phyloP scores from a whole-genome alignment of 2,888 invertebrate species.

The Isoperla grammatica region DNA sequence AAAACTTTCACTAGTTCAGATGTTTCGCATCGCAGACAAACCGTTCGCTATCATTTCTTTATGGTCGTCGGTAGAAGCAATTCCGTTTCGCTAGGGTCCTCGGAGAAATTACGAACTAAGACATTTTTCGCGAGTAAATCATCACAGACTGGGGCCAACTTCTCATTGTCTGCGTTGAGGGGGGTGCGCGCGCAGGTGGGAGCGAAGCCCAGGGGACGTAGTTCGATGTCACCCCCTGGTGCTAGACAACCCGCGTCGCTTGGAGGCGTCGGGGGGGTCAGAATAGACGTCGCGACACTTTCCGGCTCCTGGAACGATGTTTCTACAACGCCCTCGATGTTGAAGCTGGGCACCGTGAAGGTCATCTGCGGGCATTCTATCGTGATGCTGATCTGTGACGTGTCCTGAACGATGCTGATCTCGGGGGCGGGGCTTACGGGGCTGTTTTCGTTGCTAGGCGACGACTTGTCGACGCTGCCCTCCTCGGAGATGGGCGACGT shows the following conservation, averaged over 20 bases:
- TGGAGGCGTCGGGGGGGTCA: too few relatives aligned
- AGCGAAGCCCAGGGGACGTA: too few relatives aligned
- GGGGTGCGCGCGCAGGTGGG: too few relatives aligned
- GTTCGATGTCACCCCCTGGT: too few relatives aligned
- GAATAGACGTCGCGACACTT: too few relatives aligned
- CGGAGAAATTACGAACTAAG: neutral
- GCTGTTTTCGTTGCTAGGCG: neutral
- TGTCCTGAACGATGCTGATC: neutral
- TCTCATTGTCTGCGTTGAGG: neutral
- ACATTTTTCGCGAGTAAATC: neutral
- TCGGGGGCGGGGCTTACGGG: neutral
- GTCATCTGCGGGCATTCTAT: too few relatives aligned
- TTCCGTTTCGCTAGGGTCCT: slow-evolving; percentile 10
- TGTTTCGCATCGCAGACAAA: too few relatives aligned
- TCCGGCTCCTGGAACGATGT: too few relatives aligned
- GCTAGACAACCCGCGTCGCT: too few relatives aligned
- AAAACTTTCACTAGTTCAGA: neutral
- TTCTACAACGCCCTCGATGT: neutral
- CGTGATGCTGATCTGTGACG: neutral
- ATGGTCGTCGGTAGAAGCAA: neutral
- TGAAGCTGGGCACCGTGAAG: neutral
- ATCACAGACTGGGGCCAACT: neutral
- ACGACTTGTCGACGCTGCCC: neutral
- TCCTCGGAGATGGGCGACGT: slow-evolving; percentile 1
- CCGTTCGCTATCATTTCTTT: neutral